These are phyloP conservation scores for Nomada ruficornis DNA, from an alignment of 2,888 invertebrate species.

Conservation along the genomic window DNA sequence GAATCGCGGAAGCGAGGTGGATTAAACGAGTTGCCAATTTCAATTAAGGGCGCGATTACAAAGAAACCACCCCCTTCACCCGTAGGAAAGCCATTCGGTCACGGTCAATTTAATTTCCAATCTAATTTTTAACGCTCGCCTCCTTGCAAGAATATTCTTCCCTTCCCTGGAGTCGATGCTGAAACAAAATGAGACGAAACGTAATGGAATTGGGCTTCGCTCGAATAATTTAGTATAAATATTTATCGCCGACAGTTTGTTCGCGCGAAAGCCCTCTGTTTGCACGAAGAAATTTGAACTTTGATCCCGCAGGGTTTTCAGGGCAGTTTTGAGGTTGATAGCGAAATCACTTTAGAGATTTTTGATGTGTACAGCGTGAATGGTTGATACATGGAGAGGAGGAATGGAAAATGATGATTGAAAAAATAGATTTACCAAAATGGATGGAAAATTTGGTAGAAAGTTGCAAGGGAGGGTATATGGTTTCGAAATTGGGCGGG, in stretches of 20 bases:
- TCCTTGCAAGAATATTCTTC: conserved; percentile 12
- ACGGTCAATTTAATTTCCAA: conserved; percentile 56
- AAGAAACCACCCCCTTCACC: conserved; percentile 26
- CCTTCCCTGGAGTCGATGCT: no score
- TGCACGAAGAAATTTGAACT: not conserved
- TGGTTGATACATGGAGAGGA: not conserved
- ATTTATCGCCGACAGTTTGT: not conserved
- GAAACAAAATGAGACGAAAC: conserved; percentile 1
- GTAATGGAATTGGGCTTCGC: not conserved
- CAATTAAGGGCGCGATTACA: conserved; percentile 54
- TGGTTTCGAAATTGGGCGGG: no score
- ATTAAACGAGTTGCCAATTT: conserved; percentile 59
- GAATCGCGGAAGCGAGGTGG: conserved; percentile 15
- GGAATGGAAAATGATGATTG: not conserved
- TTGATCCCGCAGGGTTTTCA: not conserved
- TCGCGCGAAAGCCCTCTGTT: not conserved
- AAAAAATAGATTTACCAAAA: not conserved
- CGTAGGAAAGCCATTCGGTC: conserved; percentile 34
- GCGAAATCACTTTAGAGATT: not conserved
- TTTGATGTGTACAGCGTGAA: not conserved
- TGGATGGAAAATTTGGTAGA: conserved; percentile 4
- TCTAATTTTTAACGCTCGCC: conserved; percentile 52
- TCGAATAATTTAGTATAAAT: conserved; percentile 22
- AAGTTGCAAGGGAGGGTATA: not conserved
- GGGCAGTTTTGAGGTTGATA: not conserved